These are phyloP conservation scores for Aleadryas rufinucha DNA, from an alignment of 2,113 vertebrate species.

Conservation along the genomic window DNA sequence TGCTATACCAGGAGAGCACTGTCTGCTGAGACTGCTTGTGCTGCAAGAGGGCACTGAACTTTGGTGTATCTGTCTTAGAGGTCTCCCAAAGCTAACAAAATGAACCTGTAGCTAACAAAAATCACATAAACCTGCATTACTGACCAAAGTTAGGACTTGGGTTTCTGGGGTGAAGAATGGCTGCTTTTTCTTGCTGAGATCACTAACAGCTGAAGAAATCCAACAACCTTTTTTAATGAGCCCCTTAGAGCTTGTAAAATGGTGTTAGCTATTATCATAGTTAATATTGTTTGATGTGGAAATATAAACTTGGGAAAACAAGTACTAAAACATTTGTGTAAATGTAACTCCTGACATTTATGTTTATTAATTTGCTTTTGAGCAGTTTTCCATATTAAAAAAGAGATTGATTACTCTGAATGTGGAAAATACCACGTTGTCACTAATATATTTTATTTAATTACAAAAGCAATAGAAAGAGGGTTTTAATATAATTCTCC, in stretches of 20 bases:
- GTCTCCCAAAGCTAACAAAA: neutral
- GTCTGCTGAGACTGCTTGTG: neutral
- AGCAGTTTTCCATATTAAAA: conserved; percentile 19
- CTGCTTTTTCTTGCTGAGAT: neutral
- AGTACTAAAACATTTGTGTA: conserved; percentile 46
- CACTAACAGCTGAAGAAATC: conserved; percentile 44
- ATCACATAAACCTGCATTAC: neutral
- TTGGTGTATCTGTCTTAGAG: neutral
- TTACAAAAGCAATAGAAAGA: conserved; percentile 41
- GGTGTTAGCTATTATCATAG: conserved; percentile 36
- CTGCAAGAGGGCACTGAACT: neutral
- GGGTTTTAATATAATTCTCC: conserved; percentile 40
- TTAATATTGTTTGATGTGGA: conserved; percentile 45
- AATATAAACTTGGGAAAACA: conserved; percentile 48
- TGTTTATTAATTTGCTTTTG: conserved; percentile 47
- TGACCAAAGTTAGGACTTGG: neutral
- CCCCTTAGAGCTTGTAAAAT: conserved; percentile 11
- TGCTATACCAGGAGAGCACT: neutral
- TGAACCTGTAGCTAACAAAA: neutral
- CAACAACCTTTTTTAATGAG: neutral
- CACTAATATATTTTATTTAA: conserved; percentile 54
- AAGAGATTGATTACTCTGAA: conserved; percentile 42
- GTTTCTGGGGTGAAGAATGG: neutral
- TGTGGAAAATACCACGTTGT: conserved; percentile 42
- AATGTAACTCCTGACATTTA: conserved; percentile 45